Evolutionary conservation across 2,888 invertebrate genomes (phyloP).

Genomic region (Pristionchus maxplancki): DNA sequence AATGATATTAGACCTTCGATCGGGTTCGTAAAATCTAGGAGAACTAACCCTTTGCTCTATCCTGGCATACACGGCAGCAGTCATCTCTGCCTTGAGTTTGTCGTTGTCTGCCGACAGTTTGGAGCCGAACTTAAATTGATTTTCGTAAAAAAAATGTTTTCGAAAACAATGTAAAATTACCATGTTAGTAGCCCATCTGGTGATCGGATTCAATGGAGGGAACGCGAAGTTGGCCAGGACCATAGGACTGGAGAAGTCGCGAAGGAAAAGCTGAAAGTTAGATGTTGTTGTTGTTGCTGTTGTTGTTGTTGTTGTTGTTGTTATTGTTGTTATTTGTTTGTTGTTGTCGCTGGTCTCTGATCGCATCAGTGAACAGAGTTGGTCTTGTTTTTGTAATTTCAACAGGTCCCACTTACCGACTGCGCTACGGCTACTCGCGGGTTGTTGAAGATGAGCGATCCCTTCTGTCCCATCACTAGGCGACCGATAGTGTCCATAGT

Average conservation of each 20-base stretch:
- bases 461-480: constrained; percentile 47
- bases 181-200: neutral
- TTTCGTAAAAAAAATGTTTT: too few species aligned
- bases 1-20: too few species aligned
- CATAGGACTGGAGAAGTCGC: constrained; percentile 15
- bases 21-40: too few species aligned
- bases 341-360: too few species aligned
- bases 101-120: neutral
- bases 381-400: neutral
- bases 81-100: constrained; percentile 5
- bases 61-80: neutral
- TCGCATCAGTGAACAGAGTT: too few species aligned
- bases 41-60: neutral
- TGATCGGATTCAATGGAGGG: neutral
- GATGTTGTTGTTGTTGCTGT: too few species aligned
- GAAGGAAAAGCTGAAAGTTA: constrained; percentile 40
- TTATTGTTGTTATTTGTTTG: too few species aligned
- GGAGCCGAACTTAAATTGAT: neutral
- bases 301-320: too few species aligned
- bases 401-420: neutral
- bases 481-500: constrained; percentile 51
- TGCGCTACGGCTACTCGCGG: neutral
- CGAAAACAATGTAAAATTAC: neutral
- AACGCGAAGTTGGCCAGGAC: constrained; percentile 6
- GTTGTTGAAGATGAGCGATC: constrained; percentile 32